A percentile compares a stretch with the other conserved stretches of the same genome.
phyloP scores from a whole-genome alignment of 2,113 vertebrate genomes.

The Phyllostomus hastatus region DNA sequence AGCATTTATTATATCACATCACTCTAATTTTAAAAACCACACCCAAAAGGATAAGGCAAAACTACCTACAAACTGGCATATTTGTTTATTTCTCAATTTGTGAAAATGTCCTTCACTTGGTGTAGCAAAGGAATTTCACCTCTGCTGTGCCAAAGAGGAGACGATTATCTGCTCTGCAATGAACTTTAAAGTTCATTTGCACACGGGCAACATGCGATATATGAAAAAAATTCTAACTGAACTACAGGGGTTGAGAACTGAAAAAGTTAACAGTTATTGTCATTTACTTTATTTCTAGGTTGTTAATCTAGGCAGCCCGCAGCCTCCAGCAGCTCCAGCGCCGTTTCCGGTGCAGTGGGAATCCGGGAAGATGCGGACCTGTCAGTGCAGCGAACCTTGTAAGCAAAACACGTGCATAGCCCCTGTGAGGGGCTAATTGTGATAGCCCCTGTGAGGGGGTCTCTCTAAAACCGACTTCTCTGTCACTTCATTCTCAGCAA shows the following conservation, averaged over 20 bases:
- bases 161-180: slow-evolving; percentile 76
- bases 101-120: slow-evolving; percentile 81
- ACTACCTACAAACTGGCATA: slow-evolving; percentile 81
- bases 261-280: slow-evolving; percentile 86
- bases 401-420: slow-evolving; percentile 99
- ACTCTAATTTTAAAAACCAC: slow-evolving; percentile 69
- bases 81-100: slow-evolving; percentile 82
- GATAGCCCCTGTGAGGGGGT: slow-evolving; percentile 97
- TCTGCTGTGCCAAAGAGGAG: slow-evolving; percentile 79
- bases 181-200: slow-evolving; percentile 80
- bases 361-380: slow-evolving; percentile 96
- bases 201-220: slow-evolving; percentile 84
- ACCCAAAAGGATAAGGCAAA: slow-evolving; percentile 84
- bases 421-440: slow-evolving; percentile 92
- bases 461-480: slow-evolving; percentile 97
- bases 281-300: slow-evolving; percentile 88
- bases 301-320: slow-evolving; percentile 98
- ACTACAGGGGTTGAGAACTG: slow-evolving; percentile 88
- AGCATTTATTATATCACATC: slow-evolving; percentile 47
- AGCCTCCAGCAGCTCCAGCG: slow-evolving; percentile 98
- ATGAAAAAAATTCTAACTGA: slow-evolving; percentile 84
- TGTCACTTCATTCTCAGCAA: slow-evolving; percentile 99
- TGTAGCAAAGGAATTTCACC: slow-evolving; percentile 82
- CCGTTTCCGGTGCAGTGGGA: slow-evolving; percentile 98
- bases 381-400: slow-evolving; percentile 99